Conservation (phyloP, 2,888 invertebrate species). For the Trissolcus japonicus region DNA sequence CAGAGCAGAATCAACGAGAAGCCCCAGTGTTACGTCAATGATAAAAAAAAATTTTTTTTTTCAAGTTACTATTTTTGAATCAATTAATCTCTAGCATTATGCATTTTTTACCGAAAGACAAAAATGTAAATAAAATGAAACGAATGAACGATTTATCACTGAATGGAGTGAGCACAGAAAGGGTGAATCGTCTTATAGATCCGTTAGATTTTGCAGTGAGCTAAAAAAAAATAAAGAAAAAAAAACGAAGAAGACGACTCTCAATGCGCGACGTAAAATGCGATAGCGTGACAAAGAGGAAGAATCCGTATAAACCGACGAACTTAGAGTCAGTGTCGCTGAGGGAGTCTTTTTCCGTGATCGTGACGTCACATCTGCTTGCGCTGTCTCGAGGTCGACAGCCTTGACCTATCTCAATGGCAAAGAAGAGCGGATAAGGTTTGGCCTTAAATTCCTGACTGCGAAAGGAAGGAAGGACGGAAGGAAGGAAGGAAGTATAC, state of each 20-base stretch:
- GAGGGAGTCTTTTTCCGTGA: conserved; percentile 44
- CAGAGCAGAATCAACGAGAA: conserved; percentile 34
- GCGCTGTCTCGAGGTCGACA: conserved; percentile 60
- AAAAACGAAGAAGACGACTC: conserved; percentile 19
- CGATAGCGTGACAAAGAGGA: conserved; percentile 27
- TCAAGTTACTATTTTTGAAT: conserved; percentile 1
- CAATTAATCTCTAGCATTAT: too few relatives aligned
- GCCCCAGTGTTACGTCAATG: conserved; percentile 26
- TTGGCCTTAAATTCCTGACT: conserved; percentile 68
- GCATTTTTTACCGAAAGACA: too few relatives aligned
- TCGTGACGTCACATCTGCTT: conserved; percentile 43
- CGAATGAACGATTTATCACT: neutral
- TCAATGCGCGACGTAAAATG: conserved; percentile 40
- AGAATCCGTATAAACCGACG: conserved; percentile 31
- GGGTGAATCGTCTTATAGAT: conserved; percentile 12
- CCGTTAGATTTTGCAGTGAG: conserved; percentile 27
- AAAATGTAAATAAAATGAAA: conserved; percentile 1
- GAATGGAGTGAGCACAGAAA: neutral
- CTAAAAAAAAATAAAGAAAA: conserved; percentile 18
- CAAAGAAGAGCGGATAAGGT: conserved; percentile 59
- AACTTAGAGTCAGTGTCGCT: conserved; percentile 33
- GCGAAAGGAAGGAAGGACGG: conserved; percentile 52
- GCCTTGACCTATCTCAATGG: conserved; percentile 69
- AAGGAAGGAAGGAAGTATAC: conserved; percentile 57
- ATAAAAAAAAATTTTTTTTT: conserved; percentile 24